Base-by-base conservation (phyloP, 2,888 invertebrate species). In the Gastracanthus pulcherrimus region DNA sequence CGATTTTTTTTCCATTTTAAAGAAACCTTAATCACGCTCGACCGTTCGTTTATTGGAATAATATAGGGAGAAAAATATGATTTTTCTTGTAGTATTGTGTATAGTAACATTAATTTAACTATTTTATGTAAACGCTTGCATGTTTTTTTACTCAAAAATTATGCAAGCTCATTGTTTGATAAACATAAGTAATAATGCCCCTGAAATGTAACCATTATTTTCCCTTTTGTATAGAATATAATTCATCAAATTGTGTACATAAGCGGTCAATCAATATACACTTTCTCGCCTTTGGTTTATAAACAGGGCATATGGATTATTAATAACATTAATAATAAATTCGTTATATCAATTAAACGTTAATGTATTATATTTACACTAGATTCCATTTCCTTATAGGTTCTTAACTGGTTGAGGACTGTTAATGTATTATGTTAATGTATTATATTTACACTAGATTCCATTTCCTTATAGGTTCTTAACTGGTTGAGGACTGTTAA, bases 261-360 rank as follows among this genome's bases (percentile, higher is more conserved):
- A 76, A 67, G 26, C 75, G 38, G 19, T 38, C 38, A 74, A 55
- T 62, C 45, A 75, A 34, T 70, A 69, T 77, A 77, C 48, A 62
- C 62, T 48, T 76, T 45, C 36, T 76, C 38, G 78, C 41, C 71
- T 55, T 78, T 41, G 31, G 48, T 51, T 76, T 71, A 31, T 77
- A 58, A 34, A 69, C 64, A 55, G 55, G 51, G 64, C 64, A 64
- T 45, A 34, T 79, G 72, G 26, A 58, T 74, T 72, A 66, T 45
- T 71, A 74, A 79, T 67, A 70, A 72, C 41, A 60, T 55, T 69
- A 64, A 72, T 72, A 79, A 72, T 79, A 72, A 79, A 72, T 79
- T 72, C 64, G 66, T 66, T 79, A 64, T 58, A 58, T 26, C 34
- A 72, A 62, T 76, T 31, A 38, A n/a, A 66, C 0, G n/a, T n/a